Percentiles rank a stretch among this genome's conserved stretches.
Conservation (phyloP, 64 coral and sea anemone genomes). For the Orbicella faveolata region DNA sequence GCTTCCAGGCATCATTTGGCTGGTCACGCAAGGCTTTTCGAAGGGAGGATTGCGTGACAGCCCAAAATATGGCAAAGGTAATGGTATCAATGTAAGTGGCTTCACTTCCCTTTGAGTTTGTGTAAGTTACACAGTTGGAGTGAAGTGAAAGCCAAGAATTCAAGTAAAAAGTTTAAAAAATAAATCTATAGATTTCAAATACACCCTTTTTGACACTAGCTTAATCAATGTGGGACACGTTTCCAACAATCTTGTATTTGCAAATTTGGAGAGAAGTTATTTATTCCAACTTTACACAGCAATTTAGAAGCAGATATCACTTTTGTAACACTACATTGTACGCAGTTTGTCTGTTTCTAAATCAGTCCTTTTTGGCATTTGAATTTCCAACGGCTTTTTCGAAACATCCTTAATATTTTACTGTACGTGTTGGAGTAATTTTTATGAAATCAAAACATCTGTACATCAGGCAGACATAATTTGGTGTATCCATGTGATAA, state of each 20-base stretch:
- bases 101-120: background rate
- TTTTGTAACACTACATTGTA: background rate
- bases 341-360: background rate
- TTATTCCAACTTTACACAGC: background rate
- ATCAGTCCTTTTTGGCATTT: background rate
- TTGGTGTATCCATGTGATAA: too few relatives aligned
- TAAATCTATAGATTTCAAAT: background rate
- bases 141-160: background rate
- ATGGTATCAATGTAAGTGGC: background rate
- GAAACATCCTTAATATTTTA: too few relatives aligned
- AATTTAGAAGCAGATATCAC: background rate
- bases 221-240: background rate
- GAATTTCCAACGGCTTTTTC: too few relatives aligned
- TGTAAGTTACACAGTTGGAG: background rate
- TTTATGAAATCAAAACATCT: too few relatives aligned
- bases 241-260: conserved; percentile 2
- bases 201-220: background rate
- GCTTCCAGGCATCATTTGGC: background rate
- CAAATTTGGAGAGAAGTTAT: background rate
- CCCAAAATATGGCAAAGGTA: background rate
- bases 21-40: background rate
- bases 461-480: too few relatives aligned
- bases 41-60: background rate
- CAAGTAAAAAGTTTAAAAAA: background rate
- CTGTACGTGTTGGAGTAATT: too few relatives aligned